phyloP scores from a whole-genome alignment of 2,113 vertebrate genomes.

The Tyto alba region DNA sequence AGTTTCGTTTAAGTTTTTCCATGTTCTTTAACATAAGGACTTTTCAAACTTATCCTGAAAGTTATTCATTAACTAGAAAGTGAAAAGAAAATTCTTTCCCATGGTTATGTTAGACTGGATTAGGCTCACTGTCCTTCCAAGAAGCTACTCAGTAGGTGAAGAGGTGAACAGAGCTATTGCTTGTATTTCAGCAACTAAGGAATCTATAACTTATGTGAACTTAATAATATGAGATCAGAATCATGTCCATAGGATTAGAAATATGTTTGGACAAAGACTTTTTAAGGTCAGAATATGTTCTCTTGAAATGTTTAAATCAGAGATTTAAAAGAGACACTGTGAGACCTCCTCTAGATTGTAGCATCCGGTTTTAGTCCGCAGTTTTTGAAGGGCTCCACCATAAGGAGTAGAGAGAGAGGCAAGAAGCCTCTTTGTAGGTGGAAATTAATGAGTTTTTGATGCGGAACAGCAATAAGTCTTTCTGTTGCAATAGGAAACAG shows the following conservation, averaged over 20 bases:
- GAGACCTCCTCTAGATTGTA: neutral
- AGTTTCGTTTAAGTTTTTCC: neutral
- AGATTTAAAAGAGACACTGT: neutral
- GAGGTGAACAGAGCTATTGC: neutral
- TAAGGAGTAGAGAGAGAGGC: neutral
- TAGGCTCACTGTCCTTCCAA: neutral
- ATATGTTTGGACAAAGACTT: neutral
- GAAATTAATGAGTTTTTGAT: neutral
- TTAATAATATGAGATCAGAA: neutral
- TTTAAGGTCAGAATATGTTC: neutral
- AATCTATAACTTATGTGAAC: neutral
- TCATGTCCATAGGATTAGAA: neutral
- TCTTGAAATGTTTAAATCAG: neutral
- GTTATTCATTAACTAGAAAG: constrained; percentile 20
- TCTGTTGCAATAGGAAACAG: neutral
- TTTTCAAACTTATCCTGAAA: neutral
- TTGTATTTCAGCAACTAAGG: neutral
- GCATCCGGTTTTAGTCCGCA: neutral
- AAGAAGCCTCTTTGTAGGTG: neutral
- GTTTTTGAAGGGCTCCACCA: neutral
- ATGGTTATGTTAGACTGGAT: neutral
- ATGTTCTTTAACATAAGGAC: neutral
- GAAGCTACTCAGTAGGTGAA: neutral
- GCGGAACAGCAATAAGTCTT: neutral
- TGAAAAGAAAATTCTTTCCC: neutral